Evolutionary conservation across 2,113 vertebrate species (phyloP).

Genomic region (Ginglymostoma cirratum): DNA sequence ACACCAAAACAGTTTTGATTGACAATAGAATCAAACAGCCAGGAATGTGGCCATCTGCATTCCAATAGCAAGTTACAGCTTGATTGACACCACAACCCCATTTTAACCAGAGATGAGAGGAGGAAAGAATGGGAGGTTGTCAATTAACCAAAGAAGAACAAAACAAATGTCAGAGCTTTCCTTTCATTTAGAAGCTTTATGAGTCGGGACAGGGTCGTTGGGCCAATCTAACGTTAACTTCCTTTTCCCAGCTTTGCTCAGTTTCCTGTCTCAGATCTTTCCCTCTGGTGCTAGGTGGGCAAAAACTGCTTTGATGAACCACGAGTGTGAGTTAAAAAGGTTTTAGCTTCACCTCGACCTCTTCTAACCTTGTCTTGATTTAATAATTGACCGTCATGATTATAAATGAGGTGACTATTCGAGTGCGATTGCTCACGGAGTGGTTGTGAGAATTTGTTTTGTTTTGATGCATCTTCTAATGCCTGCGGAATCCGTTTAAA

Average conservation of each 20-base stretch:
- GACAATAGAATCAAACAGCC: not conserved
- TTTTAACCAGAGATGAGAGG: no score
- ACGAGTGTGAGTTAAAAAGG: not conserved
- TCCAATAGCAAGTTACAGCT: not conserved
- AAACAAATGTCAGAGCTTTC: not conserved
- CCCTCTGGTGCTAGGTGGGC: not conserved
- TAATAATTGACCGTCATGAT: not conserved
- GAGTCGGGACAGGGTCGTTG: not conserved
- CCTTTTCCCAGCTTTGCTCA: not conserved
- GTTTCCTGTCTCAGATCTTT: not conserved
- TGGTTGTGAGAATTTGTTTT: not conserved
- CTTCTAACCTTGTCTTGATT: not conserved
- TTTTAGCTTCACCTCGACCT: not conserved
- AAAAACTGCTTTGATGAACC: not conserved
- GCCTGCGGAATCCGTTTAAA: not conserved
- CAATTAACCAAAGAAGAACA: not conserved
- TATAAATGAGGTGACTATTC: not conserved
- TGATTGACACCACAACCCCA: not conserved
- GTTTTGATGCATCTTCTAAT: not conserved
- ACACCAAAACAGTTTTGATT: not conserved
- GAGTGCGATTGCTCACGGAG: not conserved
- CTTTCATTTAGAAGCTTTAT: not conserved
- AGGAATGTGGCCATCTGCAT: not conserved
- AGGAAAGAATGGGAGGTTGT: not conserved
- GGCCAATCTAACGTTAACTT: not conserved